Conservation (phyloP, 2,888 invertebrate species). For the Lysandra coridon region DNA sequence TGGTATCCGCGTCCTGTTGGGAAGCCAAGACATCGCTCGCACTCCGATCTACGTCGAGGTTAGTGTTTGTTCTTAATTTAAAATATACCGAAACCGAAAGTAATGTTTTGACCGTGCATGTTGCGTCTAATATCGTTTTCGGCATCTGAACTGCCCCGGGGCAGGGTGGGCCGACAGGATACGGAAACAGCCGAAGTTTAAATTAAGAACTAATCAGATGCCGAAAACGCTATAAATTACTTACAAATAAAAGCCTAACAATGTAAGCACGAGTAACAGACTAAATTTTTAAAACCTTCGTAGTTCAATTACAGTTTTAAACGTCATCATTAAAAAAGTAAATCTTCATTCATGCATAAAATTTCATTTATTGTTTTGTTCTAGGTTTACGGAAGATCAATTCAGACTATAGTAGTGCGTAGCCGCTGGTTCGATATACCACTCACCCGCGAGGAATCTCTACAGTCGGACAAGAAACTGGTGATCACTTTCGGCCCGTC, state of each 20-base stretch:
- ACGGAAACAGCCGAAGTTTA: too few relatives aligned
- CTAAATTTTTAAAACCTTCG: too few relatives aligned
- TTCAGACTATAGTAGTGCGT: slow-evolving; percentile 86
- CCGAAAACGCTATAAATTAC: too few relatives aligned
- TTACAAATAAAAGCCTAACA: too few relatives aligned
- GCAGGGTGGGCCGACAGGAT: too few relatives aligned
- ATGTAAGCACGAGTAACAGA: too few relatives aligned
- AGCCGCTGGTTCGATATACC: slow-evolving; percentile 98
- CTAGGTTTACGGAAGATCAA: slow-evolving; percentile 85
- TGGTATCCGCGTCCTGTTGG: slow-evolving; percentile 92
- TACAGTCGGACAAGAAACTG: slow-evolving; percentile 95
- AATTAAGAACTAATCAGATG: too few relatives aligned
- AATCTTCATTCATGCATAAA: not conserved
- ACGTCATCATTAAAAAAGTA: too few relatives aligned
- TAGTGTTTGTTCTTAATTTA: slow-evolving; percentile 35
- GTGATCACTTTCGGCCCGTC: slow-evolving; percentile 91
- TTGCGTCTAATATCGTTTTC: too few relatives aligned
- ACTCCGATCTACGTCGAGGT: slow-evolving; percentile 89
- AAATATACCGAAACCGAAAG: not conserved
- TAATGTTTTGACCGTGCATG: too few relatives aligned
- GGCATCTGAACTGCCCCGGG: too few relatives aligned
- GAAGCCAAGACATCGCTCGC: slow-evolving; percentile 89
- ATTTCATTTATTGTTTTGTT: slow-evolving; percentile 25
- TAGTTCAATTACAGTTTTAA: too few relatives aligned
- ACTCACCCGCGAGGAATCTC: slow-evolving; percentile 94